A percentile compares a stretch with the other conserved stretches of the same genome.
phyloP scores from a whole-genome alignment of 2,888 invertebrate genomes.

The Dyspetes luteomarginatus region DNA sequence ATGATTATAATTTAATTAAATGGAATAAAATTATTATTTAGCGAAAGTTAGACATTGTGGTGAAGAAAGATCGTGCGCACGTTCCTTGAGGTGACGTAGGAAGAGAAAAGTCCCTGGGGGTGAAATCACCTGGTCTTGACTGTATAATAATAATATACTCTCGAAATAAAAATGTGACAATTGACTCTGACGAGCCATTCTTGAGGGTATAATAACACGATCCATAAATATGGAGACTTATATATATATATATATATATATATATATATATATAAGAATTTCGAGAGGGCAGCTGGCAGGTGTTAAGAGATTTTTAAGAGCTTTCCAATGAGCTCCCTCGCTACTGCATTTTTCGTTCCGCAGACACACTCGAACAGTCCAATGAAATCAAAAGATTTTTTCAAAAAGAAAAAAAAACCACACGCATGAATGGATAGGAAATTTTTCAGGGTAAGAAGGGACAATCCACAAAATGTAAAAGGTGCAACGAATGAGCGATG shows the following conservation, averaged over 20 bases:
- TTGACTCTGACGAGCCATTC: conserved; percentile 61
- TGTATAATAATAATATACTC: neutral
- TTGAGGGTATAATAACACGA: conserved; percentile 22
- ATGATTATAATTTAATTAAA: too few species aligned
- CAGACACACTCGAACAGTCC: neutral
- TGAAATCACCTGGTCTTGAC: conserved; percentile 4
- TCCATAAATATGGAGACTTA: too few species aligned
- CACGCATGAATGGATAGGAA: conserved; percentile 43
- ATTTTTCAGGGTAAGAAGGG: conserved; percentile 3
- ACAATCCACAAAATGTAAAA: conserved; percentile 41
- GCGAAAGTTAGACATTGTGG: neutral
- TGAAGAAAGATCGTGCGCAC: neutral
- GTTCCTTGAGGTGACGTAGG: neutral
- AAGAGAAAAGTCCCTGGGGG: neutral
- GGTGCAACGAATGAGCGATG: conserved; percentile 54
- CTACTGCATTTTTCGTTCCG: conserved; percentile 39
- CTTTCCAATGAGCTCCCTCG: conserved; percentile 46
- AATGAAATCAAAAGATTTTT: too few species aligned
- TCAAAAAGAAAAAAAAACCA: conserved; percentile 21
- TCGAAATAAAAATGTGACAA: conserved; percentile 55
- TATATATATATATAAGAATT: neutral
- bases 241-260: neutral
- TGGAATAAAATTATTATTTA: too few species aligned
- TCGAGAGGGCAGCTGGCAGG: conserved; percentile 30
- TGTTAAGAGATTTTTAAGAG: conserved; percentile 56